Evolutionary conservation across 2,888 invertebrate genomes (phyloP), one percentile per base, ranked within the genome.

Genomic region (Agrilus mali): DNA sequence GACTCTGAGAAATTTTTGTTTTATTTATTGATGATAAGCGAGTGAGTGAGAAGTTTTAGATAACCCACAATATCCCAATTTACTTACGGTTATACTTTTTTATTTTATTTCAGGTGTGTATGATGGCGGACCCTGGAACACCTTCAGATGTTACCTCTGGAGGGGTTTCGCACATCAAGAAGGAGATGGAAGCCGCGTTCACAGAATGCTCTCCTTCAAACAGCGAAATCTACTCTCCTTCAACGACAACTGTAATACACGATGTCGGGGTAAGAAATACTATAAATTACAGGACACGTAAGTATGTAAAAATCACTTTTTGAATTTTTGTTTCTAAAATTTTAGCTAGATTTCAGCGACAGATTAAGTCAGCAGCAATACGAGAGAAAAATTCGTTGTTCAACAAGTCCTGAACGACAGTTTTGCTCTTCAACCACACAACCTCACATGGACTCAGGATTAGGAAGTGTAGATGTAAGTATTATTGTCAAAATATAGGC

Each of bases 381-480:
- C 64, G 80, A 77, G 47, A 67, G 70, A 41, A 74, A 74, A 53
- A 71, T 68, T 55, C 70, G 75, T 47, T 83, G 84, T 22, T 83
- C 85, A 27, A 78, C 77, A 7, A 85, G 85, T 53, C 89, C 89
- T 0, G 89, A 90, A 55, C 79, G 86, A 61, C 89, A 90, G 65
- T 86, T 86, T 66, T 92, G 90, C 65, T 89, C 90, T 41, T 92
- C 88, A 22, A 90, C 90, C 3, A 88, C 90, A 36, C 79, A 80
- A 55, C 73, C 80, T 37, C 72, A 78, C 48, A 79, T 77, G 49
- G 78, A 72, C 59, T 65, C 69, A 53, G 67, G 69, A 44, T 63
- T 68, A 50, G 68, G 67, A 51, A 61, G 69, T 50, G 63, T 69
- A 20, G 74, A 74, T 68, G 76, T 76, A 65, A 51, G 41, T 43